Evolutionary conservation across 1,140 invertebrate genomes (phyloP).

Genomic region (Thaumatotibia leucotreta): DNA sequence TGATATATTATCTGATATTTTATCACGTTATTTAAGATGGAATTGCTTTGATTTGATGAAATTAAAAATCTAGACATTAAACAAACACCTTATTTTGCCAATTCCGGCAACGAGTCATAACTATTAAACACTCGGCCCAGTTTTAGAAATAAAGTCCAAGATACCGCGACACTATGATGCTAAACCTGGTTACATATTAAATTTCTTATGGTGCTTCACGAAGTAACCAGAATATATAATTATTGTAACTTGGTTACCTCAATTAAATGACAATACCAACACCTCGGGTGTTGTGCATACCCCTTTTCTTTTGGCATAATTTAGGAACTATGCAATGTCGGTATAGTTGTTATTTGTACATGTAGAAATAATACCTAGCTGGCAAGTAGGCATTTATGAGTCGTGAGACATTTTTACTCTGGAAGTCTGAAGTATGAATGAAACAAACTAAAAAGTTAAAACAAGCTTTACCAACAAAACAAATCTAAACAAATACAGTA

Average conservation of each 20-base stretch:
- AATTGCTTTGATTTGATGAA: no score
- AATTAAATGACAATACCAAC: neutral
- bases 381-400: no score
- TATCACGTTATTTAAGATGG: no score
- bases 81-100: neutral
- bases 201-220: neutral
- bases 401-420: no score
- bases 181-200: constrained; percentile 9
- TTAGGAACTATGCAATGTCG: no score
- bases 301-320: no score
- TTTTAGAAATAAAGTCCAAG: neutral
- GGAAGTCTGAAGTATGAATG: no score
- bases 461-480: no score
- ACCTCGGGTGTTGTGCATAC: no score
- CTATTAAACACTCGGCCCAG: neutral
- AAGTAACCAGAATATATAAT: neutral
- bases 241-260: constrained; percentile 6
- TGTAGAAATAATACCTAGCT: no score
- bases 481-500: neutral
- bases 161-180: neutral
- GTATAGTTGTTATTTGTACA: no score
- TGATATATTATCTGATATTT: no score
- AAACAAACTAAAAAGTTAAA: constrained; percentile 6
- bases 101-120: neutral
- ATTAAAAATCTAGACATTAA: constrained; percentile 13